Base-by-base conservation (phyloP, 1,140 invertebrate species). In the Amphibalanus amphitrite region DNA sequence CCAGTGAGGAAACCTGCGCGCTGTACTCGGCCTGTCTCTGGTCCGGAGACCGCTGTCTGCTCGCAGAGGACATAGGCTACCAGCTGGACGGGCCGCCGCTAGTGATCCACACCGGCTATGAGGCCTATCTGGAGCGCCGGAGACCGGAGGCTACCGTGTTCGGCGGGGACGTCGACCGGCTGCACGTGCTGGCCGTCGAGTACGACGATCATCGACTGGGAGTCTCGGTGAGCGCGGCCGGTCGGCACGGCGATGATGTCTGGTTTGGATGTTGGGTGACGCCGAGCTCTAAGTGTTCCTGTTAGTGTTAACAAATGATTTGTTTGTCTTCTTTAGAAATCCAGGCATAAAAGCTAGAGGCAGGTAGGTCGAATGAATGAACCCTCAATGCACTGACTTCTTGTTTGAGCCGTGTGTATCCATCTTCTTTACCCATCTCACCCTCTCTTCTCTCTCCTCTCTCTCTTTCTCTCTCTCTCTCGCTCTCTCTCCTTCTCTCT, bases 151-250 rank as follows among this genome's bases (percentile, higher is more conserved):
- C 71, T 26, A 74, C 73, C 3, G 72, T 74, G 73, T 74, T 72
- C 26, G 71, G 73, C 0, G 71, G 26, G 0, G 73, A 74, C 26
- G 33, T 72, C 20, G 17, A 40, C 20, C 65, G 71, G 59, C 69
- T 74, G 64, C 70, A 70, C 17, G 71, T 74, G 29, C 69, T 70
- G 26, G 71, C 70, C 26, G 71, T 72, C 26, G n/a, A 72, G 20
- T 71, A 74, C 67, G 69, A 74, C 59, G 38, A 70, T 17, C 70
- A 74, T 28, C 70, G 72, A 29, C 29, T 74, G 3, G 71, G 72
- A 64, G 28, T 74, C 69, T 70, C 72, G 73, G 73, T 74, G 28
- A 29, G 71, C 28, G 13, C 26, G 3, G 67, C 6, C 6, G 64
- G 20, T 26, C 10, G 64, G 64, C 20, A 65, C 64, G 64, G 26